These are phyloP conservation scores for Tetrao urogallus DNA, from an alignment of 2,113 vertebrate genomes.

Conservation along the genomic window DNA sequence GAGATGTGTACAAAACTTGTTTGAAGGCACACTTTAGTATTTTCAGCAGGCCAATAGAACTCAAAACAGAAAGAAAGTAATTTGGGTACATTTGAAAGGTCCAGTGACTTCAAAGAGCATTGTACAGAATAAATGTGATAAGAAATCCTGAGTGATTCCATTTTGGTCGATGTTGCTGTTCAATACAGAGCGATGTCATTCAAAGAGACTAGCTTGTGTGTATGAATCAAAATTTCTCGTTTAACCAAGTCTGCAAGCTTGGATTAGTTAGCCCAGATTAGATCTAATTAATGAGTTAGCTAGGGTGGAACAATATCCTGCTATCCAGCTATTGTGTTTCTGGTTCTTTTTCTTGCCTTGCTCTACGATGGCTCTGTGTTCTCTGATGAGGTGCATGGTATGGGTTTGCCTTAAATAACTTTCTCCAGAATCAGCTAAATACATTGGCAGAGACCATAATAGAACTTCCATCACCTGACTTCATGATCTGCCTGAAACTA, in stretches of 20 bases:
- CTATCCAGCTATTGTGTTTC: slow-evolving; percentile 5
- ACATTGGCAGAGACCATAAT: slow-evolving; percentile 31
- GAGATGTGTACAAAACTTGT: not conserved
- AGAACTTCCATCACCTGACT: slow-evolving; percentile 45
- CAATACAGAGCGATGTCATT: not conserved
- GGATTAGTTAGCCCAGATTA: slow-evolving; percentile 47
- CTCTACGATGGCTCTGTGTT: not conserved
- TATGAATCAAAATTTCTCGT: not conserved
- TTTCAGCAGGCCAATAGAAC: not conserved
- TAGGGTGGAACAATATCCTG: slow-evolving; percentile 27
- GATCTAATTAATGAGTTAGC: slow-evolving; percentile 24
- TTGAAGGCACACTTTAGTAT: not conserved
- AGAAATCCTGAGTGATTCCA: not conserved
- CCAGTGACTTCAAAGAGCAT: not conserved
- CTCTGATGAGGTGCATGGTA: not conserved
- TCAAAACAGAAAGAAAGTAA: not conserved
- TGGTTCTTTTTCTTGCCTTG: not conserved
- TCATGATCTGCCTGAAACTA: slow-evolving; percentile 44
- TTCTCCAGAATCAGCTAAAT: not conserved
- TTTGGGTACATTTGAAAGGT: not conserved
- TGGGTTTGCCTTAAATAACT: slow-evolving; percentile 40
- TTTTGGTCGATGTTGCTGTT: not conserved
- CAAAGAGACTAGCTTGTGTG: not conserved
- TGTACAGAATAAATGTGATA: not conserved
- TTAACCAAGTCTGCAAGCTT: not conserved